Percentiles rank a stretch among this genome's conserved stretches.
Conservation (phyloP, 1,140 invertebrate species). For the Pomacea maculata region DNA sequence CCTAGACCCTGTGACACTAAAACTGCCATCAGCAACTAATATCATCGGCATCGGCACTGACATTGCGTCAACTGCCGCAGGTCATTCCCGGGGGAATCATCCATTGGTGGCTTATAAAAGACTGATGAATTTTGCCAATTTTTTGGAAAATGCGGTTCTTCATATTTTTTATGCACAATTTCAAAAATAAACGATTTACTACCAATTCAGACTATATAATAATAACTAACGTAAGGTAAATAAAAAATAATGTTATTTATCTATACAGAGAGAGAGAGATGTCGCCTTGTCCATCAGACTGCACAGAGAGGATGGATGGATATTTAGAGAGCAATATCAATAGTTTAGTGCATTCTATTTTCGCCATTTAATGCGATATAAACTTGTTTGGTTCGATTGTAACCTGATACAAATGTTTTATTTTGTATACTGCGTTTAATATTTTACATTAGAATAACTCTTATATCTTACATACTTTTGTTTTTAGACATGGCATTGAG, state of each 20-base stretch:
- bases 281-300: no score
- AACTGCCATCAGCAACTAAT: background rate
- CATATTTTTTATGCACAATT: no score
- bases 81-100: background rate
- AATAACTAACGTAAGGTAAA: no score
- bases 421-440: background rate
- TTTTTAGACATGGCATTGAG: background rate
- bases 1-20: background rate
- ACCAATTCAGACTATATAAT: no score
- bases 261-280: no score
- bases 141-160: no score
- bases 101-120: no score
- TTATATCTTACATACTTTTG: background rate
- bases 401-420: background rate
- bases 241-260: no score
- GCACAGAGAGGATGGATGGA: no score
- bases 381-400: background rate
- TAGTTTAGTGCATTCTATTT: background rate
- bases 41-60: background rate
- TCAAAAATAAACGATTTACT: no score
- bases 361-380: background rate
- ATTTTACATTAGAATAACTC: background rate
- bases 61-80: background rate
- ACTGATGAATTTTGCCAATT: no score
- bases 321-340: no score